Base-by-base conservation (phyloP, 2,888 invertebrate genomes). In the Linnaemya vulpina region DNA sequence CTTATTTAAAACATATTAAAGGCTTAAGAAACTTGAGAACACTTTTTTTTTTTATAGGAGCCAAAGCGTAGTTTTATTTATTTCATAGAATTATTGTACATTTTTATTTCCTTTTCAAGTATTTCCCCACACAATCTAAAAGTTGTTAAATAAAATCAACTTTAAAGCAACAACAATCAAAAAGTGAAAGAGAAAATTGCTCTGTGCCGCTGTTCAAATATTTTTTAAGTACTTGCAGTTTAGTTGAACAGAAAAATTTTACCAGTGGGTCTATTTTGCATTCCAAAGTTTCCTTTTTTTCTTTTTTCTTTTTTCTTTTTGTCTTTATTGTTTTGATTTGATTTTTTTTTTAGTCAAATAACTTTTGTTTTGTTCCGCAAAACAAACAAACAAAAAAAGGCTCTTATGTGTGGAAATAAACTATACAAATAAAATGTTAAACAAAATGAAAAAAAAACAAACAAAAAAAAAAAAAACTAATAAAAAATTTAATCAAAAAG, bases 191-290 rank as follows among this genome's bases (percentile, higher is more conserved):
- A 38, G 49, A 38, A 80, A 73, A 73, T 73, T 58, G 76, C 63
- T 82, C 20, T 82, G 81, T 67, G 71, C 17, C 71, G 67, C 51
- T 38, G 80, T 55, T 65, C 11, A 70, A 74, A 4, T 74, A 60
- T 74, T 73, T 79, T 65, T 55, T 63, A 74, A 77, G 67, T 78
- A 73, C 70, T 81, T 5, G 58, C 9, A n/a, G 7, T 30, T 81
- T 49, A 51, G 75, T 63, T 70, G 40, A 77, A 65, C 17, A 60
- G 40, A 60, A 20, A 77, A 70, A 78, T 75, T 81, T 74, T 74
- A 74, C 81, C 81, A 85, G 51, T 81, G 70, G 84, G 85, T 70
- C 70, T 71, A 79, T 82, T 82, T 85, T 71, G 74, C 60, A 67
- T 74, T 60, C 17, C 65, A 63, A 76, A 77, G 55, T 58, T 38